Evolutionary conservation across 2,888 invertebrate genomes (phyloP).

Genomic region (Anagyrus pseudococci): DNA sequence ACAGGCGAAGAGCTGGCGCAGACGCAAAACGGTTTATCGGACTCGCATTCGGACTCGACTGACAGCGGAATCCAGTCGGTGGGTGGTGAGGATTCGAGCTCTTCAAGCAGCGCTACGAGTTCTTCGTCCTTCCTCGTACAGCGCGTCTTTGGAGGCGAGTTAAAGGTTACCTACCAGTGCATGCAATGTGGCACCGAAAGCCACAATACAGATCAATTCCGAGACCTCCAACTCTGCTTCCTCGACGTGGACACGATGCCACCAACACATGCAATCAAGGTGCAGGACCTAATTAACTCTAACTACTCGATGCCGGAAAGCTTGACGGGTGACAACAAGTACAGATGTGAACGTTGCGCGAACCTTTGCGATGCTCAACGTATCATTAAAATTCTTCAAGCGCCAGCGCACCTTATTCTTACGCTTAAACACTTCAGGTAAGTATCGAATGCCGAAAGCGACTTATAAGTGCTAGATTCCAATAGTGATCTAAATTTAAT

Average conservation of each 20-base stretch:
- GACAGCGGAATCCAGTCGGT: slow-evolving; percentile 61
- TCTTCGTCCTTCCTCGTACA: slow-evolving; percentile 66
- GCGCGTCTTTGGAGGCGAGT: slow-evolving; percentile 78
- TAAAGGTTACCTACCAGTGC: slow-evolving; percentile 78
- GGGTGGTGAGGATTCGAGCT: slow-evolving; percentile 51
- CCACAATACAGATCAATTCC: slow-evolving; percentile 78
- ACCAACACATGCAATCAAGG: slow-evolving; percentile 65
- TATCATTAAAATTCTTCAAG: slow-evolving; percentile 71
- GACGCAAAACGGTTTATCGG: slow-evolving; percentile 52
- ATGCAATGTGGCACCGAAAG: slow-evolving; percentile 75
- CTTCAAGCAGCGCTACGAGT: slow-evolving; percentile 41
- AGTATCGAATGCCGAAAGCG: background rate
- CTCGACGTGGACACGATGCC: slow-evolving; percentile 66
- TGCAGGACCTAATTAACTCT: slow-evolving; percentile 76
- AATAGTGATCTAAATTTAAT: too few species aligned
- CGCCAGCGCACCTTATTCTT: slow-evolving; percentile 80
- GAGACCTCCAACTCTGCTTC: slow-evolving; percentile 81
- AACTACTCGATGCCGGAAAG: slow-evolving; percentile 81
- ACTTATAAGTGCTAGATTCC: too few species aligned
- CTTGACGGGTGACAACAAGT: slow-evolving; percentile 81
- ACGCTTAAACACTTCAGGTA: slow-evolving; percentile 77
- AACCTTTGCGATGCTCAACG: slow-evolving; percentile 79
- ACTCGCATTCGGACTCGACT: slow-evolving; percentile 59
- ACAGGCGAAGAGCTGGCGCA: slow-evolving; percentile 54
- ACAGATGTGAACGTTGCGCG: slow-evolving; percentile 79